Evolutionary conservation across 2,113 vertebrate genomes (phyloP).

Genomic region (Sinocyclocheilus rhinocerous): DNA sequence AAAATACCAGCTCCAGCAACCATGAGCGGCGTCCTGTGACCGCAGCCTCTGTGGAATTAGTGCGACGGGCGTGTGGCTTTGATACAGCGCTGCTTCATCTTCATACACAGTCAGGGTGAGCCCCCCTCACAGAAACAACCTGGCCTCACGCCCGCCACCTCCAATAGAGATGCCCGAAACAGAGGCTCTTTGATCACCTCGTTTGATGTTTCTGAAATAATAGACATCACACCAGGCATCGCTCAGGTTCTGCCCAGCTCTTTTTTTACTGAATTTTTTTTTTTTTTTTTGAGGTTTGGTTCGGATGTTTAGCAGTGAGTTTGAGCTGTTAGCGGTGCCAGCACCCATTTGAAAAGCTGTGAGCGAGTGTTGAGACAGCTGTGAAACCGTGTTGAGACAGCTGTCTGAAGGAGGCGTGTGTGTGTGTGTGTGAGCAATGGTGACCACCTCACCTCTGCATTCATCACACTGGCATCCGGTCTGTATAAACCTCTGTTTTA

Average conservation of each 20-base stretch:
- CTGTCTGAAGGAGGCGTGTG: conserved; percentile 49
- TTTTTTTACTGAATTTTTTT: background rate
- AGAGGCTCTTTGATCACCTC: conserved; percentile 64
- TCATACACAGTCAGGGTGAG: background rate
- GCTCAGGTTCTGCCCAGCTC: conserved; percentile 31
- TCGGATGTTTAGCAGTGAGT: conserved; percentile 18
- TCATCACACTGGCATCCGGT: conserved; percentile 8
- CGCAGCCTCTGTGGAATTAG: conserved; percentile 10
- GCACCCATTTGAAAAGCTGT: conserved; percentile 28
- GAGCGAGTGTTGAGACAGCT: conserved; percentile 18
- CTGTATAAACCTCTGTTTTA: background rate
- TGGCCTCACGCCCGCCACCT: conserved; percentile 32
- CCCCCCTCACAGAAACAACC: background rate
- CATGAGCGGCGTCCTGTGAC: background rate
- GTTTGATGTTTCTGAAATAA: conserved; percentile 57
- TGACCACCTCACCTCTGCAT: conserved; percentile 42
- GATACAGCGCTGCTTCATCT: conserved; percentile 8
- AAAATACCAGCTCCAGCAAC: background rate
- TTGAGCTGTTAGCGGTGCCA: conserved; percentile 47
- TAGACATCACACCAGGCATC: conserved; percentile 42
- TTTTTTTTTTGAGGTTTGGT: background rate
- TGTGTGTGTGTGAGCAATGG: background rate
- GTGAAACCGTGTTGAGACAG: conserved; percentile 68
- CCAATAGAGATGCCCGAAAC: conserved; percentile 32
- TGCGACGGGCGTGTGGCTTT: background rate